phyloP scores from a whole-genome alignment of 1,140 invertebrate species.

The Drosophila jambulina region DNA sequence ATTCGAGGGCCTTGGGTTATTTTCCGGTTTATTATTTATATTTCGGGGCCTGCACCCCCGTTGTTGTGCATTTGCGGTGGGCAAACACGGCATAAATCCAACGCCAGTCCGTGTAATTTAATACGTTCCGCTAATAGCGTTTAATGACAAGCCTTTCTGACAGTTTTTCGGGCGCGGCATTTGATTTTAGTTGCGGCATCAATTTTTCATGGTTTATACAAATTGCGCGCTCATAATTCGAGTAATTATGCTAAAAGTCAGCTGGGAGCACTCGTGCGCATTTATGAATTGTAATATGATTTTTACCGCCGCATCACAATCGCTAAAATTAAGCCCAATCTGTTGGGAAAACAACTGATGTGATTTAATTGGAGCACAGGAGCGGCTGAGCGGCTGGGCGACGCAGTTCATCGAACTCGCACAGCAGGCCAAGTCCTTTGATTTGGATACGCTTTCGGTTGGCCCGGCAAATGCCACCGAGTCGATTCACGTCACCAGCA shows the following conservation, averaged over 20 bases:
- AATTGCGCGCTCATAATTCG: constrained; percentile 43
- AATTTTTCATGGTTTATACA: constrained; percentile 57
- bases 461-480: background rate
- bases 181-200: constrained; percentile 61
- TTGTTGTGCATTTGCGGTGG: constrained; percentile 47
- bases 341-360: constrained; percentile 16
- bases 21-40: constrained; percentile 68
- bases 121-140: constrained; percentile 72
- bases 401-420: constrained; percentile 18
- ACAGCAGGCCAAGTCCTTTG: constrained; percentile 34
- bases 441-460: constrained; percentile 5
- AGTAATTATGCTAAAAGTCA: constrained; percentile 52
- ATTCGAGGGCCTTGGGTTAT: constrained; percentile 14
- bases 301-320: constrained; percentile 33
- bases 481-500: constrained; percentile 35
- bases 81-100: constrained; percentile 56
- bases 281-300: constrained; percentile 36
- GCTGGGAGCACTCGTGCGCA: constrained; percentile 25
- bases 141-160: constrained; percentile 63
- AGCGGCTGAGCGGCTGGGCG: background rate
- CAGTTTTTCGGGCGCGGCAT: constrained; percentile 46
- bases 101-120: constrained; percentile 64
- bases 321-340: constrained; percentile 26
- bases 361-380: constrained; percentile 36
- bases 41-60: constrained; percentile 37